Base-by-base conservation (phyloP, 2,888 invertebrate species). In the Neocrepidodera transversa region DNA sequence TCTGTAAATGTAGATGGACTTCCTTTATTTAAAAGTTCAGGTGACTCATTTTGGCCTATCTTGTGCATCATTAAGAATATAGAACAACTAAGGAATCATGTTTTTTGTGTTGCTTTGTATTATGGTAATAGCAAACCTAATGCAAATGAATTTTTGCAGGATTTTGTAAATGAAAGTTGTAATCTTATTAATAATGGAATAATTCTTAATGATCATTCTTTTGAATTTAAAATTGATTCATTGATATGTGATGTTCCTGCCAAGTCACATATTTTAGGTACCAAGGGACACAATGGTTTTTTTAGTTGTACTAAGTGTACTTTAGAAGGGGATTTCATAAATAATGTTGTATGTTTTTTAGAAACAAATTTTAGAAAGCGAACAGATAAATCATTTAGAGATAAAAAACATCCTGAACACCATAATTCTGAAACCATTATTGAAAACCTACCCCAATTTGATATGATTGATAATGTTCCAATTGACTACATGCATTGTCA, bases 221-320 rank as follows among this genome's bases (percentile, higher is more conserved):
- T 13, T 58, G 17, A 26, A 40, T 58, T 58, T 35, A 52, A 17
- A 47, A 17, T 58, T 11, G 32, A 11, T 35, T 38, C 40, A 35
- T 35, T 58, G 26, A 32, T 56, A 14, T 58, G 58, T 58, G 58
- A 58, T 52, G 30, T 30, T 16, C 58, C 58, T 13, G 58, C 53
- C n/a, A 58, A 58, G 47, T 43, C 47, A 5, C 43, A 17, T 32
- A 30, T 53, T 18, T 53, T 53, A 17, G 35, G 35, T 20, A 45
- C 43, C 32, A 58, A 53, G 26, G 40, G 47, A 36, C 58, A 58
- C 32, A 36, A 18, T 26, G 58, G 47, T 14, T 58, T 26, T 52
- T 58, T 52, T 45, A 42, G 43, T 23, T 58, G 58, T 35, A 52
- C 51, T 26, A 58, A 58, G 38, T 58, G 58, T 52, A 53, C 32